phyloP scores from a whole-genome alignment of 2,888 invertebrate species.

The Drosophila emarginata region DNA sequence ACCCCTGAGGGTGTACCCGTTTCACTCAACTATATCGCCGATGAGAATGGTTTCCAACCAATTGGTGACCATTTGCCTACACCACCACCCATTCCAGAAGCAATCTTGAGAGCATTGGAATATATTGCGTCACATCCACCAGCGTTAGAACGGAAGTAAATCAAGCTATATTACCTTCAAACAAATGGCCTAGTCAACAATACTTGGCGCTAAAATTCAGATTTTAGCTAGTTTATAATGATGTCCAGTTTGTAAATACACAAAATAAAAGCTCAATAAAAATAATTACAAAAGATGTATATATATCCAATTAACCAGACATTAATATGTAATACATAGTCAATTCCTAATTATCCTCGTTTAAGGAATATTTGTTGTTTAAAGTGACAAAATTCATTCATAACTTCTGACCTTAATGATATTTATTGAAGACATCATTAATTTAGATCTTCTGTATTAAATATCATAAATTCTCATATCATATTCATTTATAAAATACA shows the following conservation, averaged over 20 bases:
- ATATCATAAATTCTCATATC: constrained; percentile 1
- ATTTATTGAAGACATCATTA: not conserved
- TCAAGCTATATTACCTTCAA: constrained; percentile 19
- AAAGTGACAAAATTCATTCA: constrained; percentile 6
- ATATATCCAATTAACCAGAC: constrained; percentile 23
- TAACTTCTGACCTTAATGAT: constrained; percentile 7
- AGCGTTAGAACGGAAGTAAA: not conserved
- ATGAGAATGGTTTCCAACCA: constrained; percentile 85
- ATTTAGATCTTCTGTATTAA: not conserved
- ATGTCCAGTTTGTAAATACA: constrained; percentile 16
- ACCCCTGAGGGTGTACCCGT: constrained; percentile 83
- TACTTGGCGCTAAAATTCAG: constrained; percentile 31
- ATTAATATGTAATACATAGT: not conserved
- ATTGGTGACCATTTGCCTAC: constrained; percentile 81
- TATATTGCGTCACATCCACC: constrained; percentile 82
- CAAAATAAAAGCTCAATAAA: constrained; percentile 15
- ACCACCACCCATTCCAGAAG: constrained; percentile 84
- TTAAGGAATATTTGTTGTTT: not conserved
- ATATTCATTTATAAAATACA: not conserved
- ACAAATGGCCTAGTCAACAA: constrained; percentile 38
- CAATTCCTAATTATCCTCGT: not conserved
- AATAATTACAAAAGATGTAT: constrained; percentile 5
- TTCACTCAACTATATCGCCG: constrained; percentile 83
- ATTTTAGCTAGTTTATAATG: constrained; percentile 36
- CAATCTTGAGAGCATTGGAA: constrained; percentile 83